These are phyloP conservation scores for Dinocampus coccinellae DNA, from an alignment of 2,888 invertebrate species.

Conservation along the genomic window DNA sequence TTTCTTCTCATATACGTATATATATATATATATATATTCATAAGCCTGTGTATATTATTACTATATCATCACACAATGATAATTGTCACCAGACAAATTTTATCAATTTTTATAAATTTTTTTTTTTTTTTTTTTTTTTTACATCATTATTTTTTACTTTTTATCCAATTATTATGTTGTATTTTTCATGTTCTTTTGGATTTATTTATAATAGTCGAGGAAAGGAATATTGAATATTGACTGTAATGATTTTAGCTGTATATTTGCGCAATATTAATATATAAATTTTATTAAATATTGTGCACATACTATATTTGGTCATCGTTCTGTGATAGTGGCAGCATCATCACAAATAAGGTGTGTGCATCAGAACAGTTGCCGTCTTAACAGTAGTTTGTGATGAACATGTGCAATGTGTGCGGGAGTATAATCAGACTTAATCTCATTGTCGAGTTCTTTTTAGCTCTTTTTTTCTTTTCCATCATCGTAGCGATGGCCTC, in stretches of 20 bases:
- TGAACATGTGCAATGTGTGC: conserved; percentile 58
- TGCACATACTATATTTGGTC: neutral
- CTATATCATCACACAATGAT: neutral
- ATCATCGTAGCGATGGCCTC: conserved; percentile 23
- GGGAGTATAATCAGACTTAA: conserved; percentile 64
- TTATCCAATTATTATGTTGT: neutral
- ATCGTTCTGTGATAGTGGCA: neutral
- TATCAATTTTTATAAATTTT: neutral
- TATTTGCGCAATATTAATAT: too few relatives aligned
- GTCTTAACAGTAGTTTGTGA: conserved; percentile 61
- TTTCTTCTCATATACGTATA: conserved; percentile 1
- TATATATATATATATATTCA: neutral
- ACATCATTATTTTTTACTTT: neutral
- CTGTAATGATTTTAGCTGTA: too few relatives aligned
- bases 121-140: neutral
- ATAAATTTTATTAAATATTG: neutral
- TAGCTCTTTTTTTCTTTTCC: conserved; percentile 33
- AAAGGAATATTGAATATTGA: neutral
- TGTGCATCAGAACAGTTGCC: conserved; percentile 30
- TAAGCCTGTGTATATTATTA: conserved; percentile 7
- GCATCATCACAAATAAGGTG: conserved; percentile 23
- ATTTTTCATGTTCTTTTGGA: neutral
- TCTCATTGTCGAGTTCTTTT: conserved; percentile 57
- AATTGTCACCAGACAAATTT: neutral
- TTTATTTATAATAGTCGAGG: neutral